Evolutionary conservation across 2,797 vertebrate species (phyloP), one percentile per base, ranked within the genome.

Genomic region (Danio albolineatus): DNA sequence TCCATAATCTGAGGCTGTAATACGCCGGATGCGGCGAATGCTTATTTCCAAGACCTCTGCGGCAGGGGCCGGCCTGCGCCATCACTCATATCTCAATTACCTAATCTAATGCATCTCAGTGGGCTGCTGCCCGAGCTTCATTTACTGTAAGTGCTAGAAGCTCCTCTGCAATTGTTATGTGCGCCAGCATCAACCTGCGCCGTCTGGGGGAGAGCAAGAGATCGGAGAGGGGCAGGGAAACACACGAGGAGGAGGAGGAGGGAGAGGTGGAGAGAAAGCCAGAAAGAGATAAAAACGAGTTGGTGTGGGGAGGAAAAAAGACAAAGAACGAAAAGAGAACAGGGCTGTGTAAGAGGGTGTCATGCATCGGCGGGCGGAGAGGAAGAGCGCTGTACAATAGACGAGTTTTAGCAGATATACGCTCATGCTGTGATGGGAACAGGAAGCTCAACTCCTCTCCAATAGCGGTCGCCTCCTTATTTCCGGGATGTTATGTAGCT

Each of bases 91-190:
- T 94, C 92, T 91, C 93, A 93, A 91, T 93, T 94, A 93, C 92
- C 93, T 94, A 91, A 95, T 94, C 92, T 93, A 93, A 93, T 94
- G 91, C 89, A 91, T 88, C 88, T 91, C 89, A 19, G 85, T 83
- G 89, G 90, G 91, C 90, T 85, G 67, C 90, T 91, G 89, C 84
- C 86, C 78, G 80, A 88, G 87, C 88, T 89, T 93, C 91, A 90
- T 90, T 93, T 92, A 87, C 86, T 84, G 86, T 76, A 88, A 90
- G 89, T 88, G 91, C 75, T 88, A 90, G 89, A 92, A 91, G 89
- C 75, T 79, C 87, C 84, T 89, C 88, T 90, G 28, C 83, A 87
- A 91, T 91, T 92, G 91, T 92, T 90, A 81, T 65, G 71, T 87
- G 88, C 19, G 91, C 90, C 90, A 89, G 86, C 83, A 89, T 88